These are phyloP conservation scores for Caenorhabditis wallacei DNA, from an alignment of 2,888 invertebrate species.

Conservation along the genomic window DNA sequence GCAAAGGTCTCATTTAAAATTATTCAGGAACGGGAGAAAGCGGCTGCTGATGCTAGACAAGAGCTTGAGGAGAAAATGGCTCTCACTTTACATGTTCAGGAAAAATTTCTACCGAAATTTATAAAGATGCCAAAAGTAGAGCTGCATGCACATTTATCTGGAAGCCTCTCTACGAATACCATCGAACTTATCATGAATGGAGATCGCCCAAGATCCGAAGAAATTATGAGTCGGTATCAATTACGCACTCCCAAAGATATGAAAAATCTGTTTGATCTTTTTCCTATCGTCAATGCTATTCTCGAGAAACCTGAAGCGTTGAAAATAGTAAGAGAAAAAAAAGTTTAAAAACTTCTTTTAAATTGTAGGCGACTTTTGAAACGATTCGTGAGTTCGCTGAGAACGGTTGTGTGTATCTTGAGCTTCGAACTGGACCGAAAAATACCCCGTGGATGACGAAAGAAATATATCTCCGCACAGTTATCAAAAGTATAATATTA, in stretches of 20 bases:
- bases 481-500: conserved; percentile 4
- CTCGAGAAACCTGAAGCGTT: conserved; percentile 12
- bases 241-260: neutral
- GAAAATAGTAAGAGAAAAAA: neutral
- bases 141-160: conserved; percentile 69
- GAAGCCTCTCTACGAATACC: conserved; percentile 62
- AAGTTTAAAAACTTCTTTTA: neutral
- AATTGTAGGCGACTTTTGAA: conserved; percentile 59
- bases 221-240: neutral
- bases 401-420: conserved; percentile 65
- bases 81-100: neutral
- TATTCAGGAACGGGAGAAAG: neutral
- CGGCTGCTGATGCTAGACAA: neutral
- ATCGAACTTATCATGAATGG: conserved; percentile 38
- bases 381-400: conserved; percentile 56
- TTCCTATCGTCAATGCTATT: neutral
- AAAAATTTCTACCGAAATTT: neutral
- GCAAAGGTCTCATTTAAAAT: neutral
- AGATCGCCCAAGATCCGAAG: neutral
- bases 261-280: conserved; percentile 11
- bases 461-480: conserved; percentile 14
- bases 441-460: conserved; percentile 31
- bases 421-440: conserved; percentile 69
- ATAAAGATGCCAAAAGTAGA: conserved; percentile 51
- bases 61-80: neutral